Base-by-base conservation (phyloP, 2,113 vertebrate species). In the Silurus glanis region DNA sequence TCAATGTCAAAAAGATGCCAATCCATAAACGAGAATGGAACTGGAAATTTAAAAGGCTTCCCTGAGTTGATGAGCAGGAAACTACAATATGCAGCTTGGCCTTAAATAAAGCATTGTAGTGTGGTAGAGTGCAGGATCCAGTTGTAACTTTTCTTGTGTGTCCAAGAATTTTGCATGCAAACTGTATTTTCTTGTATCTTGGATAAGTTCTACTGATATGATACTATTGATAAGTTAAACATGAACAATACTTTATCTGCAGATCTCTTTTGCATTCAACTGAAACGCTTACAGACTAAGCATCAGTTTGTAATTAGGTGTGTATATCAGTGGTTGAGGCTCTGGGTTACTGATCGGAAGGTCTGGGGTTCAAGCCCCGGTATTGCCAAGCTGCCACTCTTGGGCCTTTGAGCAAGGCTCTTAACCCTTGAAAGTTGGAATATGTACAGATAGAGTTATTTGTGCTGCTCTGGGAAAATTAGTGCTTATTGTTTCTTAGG, bases 401-500 rank as follows among this genome's bases (percentile, higher is more conserved):
- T 37, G 37, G 37, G 37, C 37, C 37, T 2, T 37, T 37, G 37
- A 37, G 37, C 37, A 37, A 37, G 37, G 37, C 37, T 37, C 37
- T 37, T 37, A 37, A 37, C 37, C 37, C 37, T 37, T 28, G 16
- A 80, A 25, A 58, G 53, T 8, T 69, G 8, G 0, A 61, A 61
- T 61, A 61, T 61, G 55, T 49, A 21, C 21, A 83, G 28, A 14
- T 25, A 61, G 6, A 72, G 55, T 82, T 72, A 51, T 9, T 5
- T 55, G 25, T 23, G 25, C 7, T 61, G 4, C 45, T 72, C 45
- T 53, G 28, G 45, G 53, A 82, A 51, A 82, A 8, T 25, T 6
- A 78, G 21, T 10, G 49, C 55, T 69, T 80, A 82, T 82, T 87
- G 72, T 78, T 83, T 64, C 58, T 56, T 55, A 17, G 9, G 5